These are phyloP conservation scores for Bufotes viridis DNA, from an alignment of 2,797 vertebrate species.

Conservation along the genomic window DNA sequence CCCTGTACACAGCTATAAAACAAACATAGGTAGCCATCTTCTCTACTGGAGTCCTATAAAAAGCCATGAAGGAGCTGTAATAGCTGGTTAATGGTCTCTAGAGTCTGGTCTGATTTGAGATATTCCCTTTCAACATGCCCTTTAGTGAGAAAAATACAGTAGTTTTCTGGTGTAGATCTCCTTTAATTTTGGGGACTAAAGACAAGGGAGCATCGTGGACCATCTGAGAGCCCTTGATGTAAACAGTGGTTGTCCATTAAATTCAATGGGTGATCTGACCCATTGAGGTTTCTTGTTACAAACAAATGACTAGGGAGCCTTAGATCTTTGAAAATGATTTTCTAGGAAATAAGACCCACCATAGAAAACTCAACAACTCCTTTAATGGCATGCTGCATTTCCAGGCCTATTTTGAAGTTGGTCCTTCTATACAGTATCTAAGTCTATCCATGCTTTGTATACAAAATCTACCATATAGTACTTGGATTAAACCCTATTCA, in stretches of 20 bases:
- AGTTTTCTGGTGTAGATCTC: no score
- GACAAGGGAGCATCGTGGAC: not conserved
- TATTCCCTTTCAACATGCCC: not conserved
- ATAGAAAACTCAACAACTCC: not conserved
- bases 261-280: not conserved
- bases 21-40: no score
- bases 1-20: not conserved
- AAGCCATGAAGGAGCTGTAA: not conserved
- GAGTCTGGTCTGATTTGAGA: not conserved
- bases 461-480: no score
- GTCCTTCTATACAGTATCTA: not conserved
- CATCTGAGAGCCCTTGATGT: no score
- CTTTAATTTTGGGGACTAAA: not conserved
- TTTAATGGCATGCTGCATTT: no score
- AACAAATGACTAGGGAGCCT: not conserved
- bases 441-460: no score
- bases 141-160: not conserved
- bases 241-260: not conserved
- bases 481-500: no score
- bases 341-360: not conserved
- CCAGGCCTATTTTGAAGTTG: not conserved
- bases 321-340: not conserved
- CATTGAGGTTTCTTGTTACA: not conserved
- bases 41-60: not conserved
- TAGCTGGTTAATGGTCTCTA: not conserved